These are phyloP conservation scores for Drosophila carrolli DNA, from an alignment of 1,140 invertebrate species.

Conservation along the genomic window DNA sequence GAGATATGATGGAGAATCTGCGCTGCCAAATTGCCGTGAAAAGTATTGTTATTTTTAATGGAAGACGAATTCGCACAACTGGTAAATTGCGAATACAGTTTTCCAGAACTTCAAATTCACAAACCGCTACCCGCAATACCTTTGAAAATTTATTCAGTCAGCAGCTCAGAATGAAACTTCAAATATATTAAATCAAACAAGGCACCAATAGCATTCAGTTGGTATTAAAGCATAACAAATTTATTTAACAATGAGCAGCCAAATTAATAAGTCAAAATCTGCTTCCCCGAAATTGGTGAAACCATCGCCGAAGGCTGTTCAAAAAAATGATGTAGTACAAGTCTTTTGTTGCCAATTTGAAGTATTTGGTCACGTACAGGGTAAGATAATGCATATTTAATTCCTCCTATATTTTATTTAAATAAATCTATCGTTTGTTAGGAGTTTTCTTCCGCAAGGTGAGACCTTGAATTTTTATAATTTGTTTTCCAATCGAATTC, in stretches of 20 bases:
- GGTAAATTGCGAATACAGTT: neutral
- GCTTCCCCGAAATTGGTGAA: neutral
- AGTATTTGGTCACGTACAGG: constrained; percentile 57
- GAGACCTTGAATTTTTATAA: neutral
- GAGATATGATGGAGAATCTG: constrained; percentile 11
- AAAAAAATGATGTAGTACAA: neutral
- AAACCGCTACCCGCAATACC: neutral
- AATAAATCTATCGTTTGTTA: neutral
- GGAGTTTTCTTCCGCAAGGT: constrained; percentile 64
- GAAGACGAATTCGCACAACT: neutral
- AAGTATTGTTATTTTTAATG: constrained; percentile 28
- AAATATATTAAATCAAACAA: neutral
- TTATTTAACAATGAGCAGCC: constrained; percentile 34
- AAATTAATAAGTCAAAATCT: constrained; percentile 51
- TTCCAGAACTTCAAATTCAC: neutral
- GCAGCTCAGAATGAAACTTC: neutral
- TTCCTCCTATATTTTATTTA: neutral
- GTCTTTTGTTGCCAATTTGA: constrained; percentile 56
- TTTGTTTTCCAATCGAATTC: too few relatives aligned
- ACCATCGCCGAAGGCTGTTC: neutral
- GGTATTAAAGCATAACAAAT: neutral
- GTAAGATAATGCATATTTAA: constrained; percentile 11
- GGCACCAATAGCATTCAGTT: neutral
- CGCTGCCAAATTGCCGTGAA: constrained; percentile 33
- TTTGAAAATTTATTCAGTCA: neutral